These are phyloP conservation scores for Apus apus DNA, from an alignment of 2,113 vertebrate species.

Conservation along the genomic window DNA sequence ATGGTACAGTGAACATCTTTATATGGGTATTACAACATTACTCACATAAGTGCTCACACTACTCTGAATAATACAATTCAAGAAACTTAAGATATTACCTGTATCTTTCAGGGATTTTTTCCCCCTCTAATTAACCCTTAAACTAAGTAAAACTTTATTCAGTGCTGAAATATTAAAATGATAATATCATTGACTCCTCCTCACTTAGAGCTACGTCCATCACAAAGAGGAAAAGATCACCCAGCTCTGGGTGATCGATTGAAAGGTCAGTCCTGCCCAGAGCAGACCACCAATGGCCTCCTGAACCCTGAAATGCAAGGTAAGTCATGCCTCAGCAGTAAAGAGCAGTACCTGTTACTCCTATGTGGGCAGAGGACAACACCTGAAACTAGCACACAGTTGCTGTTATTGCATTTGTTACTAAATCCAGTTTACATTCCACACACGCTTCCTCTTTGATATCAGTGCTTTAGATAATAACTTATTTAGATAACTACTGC, in stretches of 20 bases:
- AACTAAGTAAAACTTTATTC: neutral
- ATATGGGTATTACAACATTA: neutral
- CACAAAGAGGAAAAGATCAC: neutral
- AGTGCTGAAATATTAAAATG: neutral
- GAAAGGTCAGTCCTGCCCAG: neutral
- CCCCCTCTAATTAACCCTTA: neutral
- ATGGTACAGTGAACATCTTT: neutral
- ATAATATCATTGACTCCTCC: neutral
- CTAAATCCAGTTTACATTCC: neutral
- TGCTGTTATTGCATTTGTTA: neutral
- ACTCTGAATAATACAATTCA: neutral
- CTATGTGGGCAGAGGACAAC: neutral
- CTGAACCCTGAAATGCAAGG: neutral
- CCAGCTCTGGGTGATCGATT: neutral
- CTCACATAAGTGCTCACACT: neutral
- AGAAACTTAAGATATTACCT: neutral
- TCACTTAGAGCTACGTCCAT: neutral
- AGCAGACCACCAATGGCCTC: neutral
- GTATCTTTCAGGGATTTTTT: neutral
- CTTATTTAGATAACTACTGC: neutral
- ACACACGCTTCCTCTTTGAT: neutral
- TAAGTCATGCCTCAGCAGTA: neutral
- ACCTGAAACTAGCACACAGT: neutral
- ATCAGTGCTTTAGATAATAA: neutral
- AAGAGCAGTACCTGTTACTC: neutral